Percentiles rank a stretch among this genome's conserved stretches.
These are phyloP conservation scores for Alauda arvensis DNA, from an alignment of 2,797 vertebrate species.

Conservation along the genomic window DNA sequence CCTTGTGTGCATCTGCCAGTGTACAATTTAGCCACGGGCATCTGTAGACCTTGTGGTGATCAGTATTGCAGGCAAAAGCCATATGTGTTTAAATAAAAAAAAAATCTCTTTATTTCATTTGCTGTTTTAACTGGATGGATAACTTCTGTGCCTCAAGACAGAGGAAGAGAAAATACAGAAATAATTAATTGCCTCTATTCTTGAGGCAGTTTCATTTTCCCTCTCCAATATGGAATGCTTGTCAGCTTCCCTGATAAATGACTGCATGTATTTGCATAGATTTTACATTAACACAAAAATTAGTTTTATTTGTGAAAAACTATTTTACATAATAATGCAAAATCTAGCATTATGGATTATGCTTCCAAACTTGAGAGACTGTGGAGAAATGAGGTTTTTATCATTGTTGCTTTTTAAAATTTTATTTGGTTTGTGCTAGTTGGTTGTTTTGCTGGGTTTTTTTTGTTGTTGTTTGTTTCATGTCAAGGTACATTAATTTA, in stretches of 20 bases:
- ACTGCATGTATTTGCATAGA: slow-evolving; percentile 97
- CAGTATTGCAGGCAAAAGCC: slow-evolving; percentile 81
- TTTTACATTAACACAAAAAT: slow-evolving; percentile 90
- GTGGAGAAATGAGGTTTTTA: neutral
- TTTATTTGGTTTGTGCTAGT: neutral
- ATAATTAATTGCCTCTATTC: slow-evolving; percentile 93
- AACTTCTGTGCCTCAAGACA: slow-evolving; percentile 83
- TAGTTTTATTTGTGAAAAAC: slow-evolving; percentile 85
- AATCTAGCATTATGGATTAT: slow-evolving; percentile 71
- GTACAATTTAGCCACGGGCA: slow-evolving; percentile 83
- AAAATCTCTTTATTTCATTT: slow-evolving; percentile 80
- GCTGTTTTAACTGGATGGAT: slow-evolving; percentile 79
- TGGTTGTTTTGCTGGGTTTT: neutral
- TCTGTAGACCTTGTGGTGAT: slow-evolving; percentile 78
- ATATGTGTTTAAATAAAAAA: slow-evolving; percentile 79
- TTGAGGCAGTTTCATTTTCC: slow-evolving; percentile 84
- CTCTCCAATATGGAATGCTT: slow-evolving; percentile 92
- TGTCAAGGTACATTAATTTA: slow-evolving; percentile 10
- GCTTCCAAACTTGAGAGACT: slow-evolving; percentile 57
- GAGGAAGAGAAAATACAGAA: slow-evolving; percentile 83
- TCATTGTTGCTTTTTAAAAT: neutral
- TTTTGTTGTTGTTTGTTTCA: neutral
- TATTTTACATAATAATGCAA: slow-evolving; percentile 84
- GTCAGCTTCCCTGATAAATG: slow-evolving; percentile 96
- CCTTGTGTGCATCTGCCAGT: slow-evolving; percentile 78